phyloP scores from a whole-genome alignment of 2,888 invertebrate genomes.

The Odontocolon sp. region DNA sequence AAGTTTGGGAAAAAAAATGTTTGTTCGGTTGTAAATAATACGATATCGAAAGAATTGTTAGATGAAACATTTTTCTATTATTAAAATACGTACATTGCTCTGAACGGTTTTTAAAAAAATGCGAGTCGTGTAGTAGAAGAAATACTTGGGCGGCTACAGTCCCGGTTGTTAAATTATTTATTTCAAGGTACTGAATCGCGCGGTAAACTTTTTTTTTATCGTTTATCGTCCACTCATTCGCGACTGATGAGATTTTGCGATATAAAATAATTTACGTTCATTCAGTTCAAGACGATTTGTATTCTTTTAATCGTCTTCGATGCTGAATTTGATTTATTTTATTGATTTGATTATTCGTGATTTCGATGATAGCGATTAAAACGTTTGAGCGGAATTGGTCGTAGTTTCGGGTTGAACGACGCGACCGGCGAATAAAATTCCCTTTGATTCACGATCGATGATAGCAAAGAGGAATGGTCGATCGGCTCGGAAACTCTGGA shows the following conservation, averaged over 20 bases:
- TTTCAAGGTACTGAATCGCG: not conserved
- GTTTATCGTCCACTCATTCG: not conserved
- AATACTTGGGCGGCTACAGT: not conserved
- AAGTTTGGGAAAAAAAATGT: too few species aligned
- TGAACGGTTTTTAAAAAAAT: too few species aligned
- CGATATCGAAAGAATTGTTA: too few species aligned
- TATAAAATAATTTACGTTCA: slow-evolving; percentile 8
- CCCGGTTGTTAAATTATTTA: not conserved
- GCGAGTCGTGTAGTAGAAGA: not conserved
- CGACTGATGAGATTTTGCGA: not conserved
- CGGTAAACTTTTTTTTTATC: not conserved
- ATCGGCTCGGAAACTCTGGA: slow-evolving; percentile 82
- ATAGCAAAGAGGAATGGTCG: slow-evolving; percentile 86
- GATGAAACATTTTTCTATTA: not conserved
- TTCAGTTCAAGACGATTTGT: not conserved
- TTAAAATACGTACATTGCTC: not conserved
- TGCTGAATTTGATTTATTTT: not conserved
- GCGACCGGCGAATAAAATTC: slow-evolving; percentile 86
- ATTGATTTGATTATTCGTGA: not conserved
- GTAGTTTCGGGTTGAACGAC: slow-evolving; percentile 81
- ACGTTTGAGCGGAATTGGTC: not conserved
- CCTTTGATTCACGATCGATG: slow-evolving; percentile 82
- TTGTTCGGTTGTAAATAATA: too few species aligned
- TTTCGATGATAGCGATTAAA: not conserved
- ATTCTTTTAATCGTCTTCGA: not conserved